phyloP scores from a whole-genome alignment of 2,797 vertebrate genomes.

The Caiman crocodilus region DNA sequence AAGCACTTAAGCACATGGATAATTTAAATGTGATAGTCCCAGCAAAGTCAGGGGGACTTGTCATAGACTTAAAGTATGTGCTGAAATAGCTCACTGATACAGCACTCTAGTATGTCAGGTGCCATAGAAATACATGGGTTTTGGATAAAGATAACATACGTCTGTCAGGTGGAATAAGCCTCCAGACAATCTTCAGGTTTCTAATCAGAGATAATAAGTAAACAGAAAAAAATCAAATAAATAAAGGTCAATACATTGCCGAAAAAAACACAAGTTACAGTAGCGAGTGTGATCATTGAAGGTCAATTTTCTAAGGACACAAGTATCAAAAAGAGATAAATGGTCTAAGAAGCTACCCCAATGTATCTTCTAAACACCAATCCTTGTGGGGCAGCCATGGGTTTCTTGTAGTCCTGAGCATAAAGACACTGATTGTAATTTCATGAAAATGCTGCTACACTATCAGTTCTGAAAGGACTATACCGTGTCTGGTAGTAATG shows the following conservation, averaged over 20 bases:
- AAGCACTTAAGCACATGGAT: rapidly evolving
- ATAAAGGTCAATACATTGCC: neutral
- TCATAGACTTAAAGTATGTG: neutral
- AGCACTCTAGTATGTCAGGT: neutral
- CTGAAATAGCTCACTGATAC: neutral
- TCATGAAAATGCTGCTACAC: slow-evolving; percentile 28
- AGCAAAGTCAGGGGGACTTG: neutral
- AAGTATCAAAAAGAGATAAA: slow-evolving; percentile 9
- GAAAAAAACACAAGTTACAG: slow-evolving; percentile 6
- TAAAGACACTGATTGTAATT: neutral
- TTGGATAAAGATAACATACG: rapidly evolving
- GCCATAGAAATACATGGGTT: neutral
- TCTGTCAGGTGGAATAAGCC: neutral
- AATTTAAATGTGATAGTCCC: neutral
- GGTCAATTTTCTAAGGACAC: slow-evolving; percentile 36
- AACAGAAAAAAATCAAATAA: neutral
- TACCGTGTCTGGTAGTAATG: neutral
- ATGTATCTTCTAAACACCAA: slow-evolving; percentile 42
- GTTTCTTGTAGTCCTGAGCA: slow-evolving; percentile 41
- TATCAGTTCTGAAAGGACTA: neutral
- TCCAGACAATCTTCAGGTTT: neutral
- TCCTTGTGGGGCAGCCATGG: neutral
- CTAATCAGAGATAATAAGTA: slow-evolving; percentile 14
- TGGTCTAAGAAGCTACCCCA: slow-evolving; percentile 19
- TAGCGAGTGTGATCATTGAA: neutral